Conservation (phyloP, 2,113 vertebrate genomes). For the Osmerus mordax region DNA sequence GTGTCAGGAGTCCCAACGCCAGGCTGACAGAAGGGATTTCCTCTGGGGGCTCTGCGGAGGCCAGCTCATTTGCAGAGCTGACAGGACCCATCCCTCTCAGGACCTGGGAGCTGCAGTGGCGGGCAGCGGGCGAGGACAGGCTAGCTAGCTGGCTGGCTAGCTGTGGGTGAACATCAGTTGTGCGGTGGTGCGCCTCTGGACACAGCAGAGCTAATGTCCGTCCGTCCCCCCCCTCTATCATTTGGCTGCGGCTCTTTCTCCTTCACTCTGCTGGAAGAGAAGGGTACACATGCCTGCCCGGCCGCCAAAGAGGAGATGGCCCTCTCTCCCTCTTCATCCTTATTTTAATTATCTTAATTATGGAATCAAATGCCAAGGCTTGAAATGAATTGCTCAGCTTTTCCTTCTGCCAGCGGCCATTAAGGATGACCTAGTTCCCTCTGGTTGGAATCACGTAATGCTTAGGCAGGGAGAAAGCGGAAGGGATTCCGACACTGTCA, state of each 20-base stretch:
- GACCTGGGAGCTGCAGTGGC: constrained; percentile 12
- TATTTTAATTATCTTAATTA: constrained; percentile 66
- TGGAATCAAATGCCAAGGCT: constrained; percentile 51
- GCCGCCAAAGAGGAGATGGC: constrained; percentile 22
- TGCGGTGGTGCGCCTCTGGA: neutral
- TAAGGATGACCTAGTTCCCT: constrained; percentile 45
- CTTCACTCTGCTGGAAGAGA: constrained; percentile 29
- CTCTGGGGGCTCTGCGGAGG: constrained; percentile 15
- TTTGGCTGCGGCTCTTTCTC: constrained; percentile 42
- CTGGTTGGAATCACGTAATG: constrained; percentile 27
- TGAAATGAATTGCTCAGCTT: constrained; percentile 48
- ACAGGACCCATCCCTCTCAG: neutral
- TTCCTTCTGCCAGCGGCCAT: constrained; percentile 45
- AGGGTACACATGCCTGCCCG: constrained; percentile 17
- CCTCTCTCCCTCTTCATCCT: constrained; percentile 1
- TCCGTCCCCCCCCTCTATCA: constrained; percentile 19
- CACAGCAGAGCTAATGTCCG: constrained; percentile 34
- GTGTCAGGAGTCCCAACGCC: neutral
- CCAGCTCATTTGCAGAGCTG: constrained; percentile 9
- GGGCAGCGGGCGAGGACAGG: neutral
- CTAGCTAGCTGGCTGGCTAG: neutral
- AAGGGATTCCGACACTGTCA: constrained; percentile 52
- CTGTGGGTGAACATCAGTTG: neutral
- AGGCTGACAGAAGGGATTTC: neutral
- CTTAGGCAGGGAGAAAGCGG: constrained; percentile 42